Evolutionary conservation across 2,797 vertebrate species (phyloP).

Genomic region (Eulemur mongoz): DNA sequence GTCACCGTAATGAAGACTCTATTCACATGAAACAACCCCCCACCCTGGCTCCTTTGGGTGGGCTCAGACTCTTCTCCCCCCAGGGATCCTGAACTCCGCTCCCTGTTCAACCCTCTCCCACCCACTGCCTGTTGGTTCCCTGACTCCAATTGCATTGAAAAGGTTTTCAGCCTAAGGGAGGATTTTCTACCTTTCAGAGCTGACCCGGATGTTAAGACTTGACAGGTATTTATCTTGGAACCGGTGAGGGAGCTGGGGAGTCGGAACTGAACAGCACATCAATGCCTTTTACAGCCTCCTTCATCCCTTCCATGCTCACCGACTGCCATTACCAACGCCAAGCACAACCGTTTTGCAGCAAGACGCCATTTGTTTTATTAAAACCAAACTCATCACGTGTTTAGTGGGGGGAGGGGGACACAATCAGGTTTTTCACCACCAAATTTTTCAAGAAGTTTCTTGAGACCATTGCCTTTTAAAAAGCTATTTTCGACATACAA

Average conservation of each 20-base stretch:
- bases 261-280: conserved; percentile 44
- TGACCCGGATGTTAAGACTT: conserved; percentile 1
- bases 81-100: conserved; percentile 68
- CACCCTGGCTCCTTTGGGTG: conserved; percentile 48
- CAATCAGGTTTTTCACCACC: conserved; percentile 74
- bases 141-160: conserved; percentile 41
- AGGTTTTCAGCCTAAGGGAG: conserved; percentile 15
- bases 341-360: conserved; percentile 78
- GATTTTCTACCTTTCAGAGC: neutral
- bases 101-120: neutral
- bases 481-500: conserved; percentile 82
- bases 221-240: conserved; percentile 36
- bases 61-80: conserved; percentile 75
- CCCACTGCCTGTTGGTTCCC: neutral
- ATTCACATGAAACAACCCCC: conserved; percentile 86
- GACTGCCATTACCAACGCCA: conserved; percentile 72
- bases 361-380: conserved; percentile 71
- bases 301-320: conserved; percentile 78
- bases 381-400: conserved; percentile 62
- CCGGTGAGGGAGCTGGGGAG: conserved; percentile 50
- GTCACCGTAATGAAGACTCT: conserved; percentile 85
- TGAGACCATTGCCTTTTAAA: conserved; percentile 85
- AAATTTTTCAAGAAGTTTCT: conserved; percentile 82
- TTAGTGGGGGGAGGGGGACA: neutral
- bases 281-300: conserved; percentile 69